Evolutionary conservation across 2,797 vertebrate species (phyloP).

Genomic region (Cyclura pinguis): DNA sequence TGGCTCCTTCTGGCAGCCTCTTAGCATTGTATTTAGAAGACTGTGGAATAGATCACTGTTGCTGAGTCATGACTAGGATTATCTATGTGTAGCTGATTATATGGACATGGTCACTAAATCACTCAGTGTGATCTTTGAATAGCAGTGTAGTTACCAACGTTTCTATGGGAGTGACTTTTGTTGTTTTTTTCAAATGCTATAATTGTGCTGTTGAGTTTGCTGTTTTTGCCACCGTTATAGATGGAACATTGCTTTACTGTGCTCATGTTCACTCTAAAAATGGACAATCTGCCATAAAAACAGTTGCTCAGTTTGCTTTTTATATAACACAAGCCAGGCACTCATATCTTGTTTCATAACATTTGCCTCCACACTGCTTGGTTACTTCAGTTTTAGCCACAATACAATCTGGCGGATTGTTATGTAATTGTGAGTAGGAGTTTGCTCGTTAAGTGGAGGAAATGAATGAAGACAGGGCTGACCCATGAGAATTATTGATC

Average conservation of each 20-base stretch:
- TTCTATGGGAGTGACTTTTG: background rate
- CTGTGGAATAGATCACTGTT: no score
- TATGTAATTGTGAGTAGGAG: background rate
- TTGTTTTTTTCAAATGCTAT: background rate
- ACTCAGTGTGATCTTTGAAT: background rate
- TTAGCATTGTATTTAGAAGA: no score
- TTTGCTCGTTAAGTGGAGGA: background rate
- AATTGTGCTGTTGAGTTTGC: background rate
- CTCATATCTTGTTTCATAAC: slow-evolving; percentile 16
- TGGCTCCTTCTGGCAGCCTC: no score
- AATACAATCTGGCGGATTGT: slow-evolving; percentile 26
- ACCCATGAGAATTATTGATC: background rate
- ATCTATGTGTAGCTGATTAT: no score
- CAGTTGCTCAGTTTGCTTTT: slow-evolving; percentile 16
- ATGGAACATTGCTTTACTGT: background rate
- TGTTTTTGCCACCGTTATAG: background rate
- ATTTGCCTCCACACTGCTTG: background rate
- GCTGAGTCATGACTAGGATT: no score
- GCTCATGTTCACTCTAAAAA: background rate
- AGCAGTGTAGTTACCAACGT: background rate
- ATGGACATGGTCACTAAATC: background rate
- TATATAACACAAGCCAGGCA: background rate
- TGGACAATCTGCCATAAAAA: background rate
- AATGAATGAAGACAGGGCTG: slow-evolving; percentile 9
- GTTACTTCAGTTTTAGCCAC: slow-evolving; percentile 27